Evolutionary conservation across 2,888 invertebrate species (phyloP), one percentile per base, ranked within the genome.

Genomic region (Agrotis exclamationis): DNA sequence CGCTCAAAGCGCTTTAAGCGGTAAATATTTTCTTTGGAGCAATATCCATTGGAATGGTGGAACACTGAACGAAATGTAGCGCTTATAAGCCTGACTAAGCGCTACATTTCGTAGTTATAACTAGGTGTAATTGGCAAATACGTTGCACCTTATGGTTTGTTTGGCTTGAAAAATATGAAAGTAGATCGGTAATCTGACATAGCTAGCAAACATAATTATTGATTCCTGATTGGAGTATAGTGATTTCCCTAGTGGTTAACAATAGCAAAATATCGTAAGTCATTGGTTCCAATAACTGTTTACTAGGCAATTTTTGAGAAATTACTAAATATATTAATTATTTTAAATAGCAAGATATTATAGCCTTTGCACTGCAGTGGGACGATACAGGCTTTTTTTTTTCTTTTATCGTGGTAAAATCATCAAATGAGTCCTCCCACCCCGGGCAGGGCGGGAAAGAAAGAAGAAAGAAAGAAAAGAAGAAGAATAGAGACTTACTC

Each of bases 1-100:
- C 65, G 69, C 70, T 80, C 76, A 65, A 68, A 73, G 67, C 39
- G 76, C 79, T 75, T 82, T 33, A 58, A 45, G 63, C 64, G 33
- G 68, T 75, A 79, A 82, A 82, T 75, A 79, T 82, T 79, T 71
- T 64, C 70, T 69, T 68, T 72, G 24, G 53, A 57, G 48, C 74
- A 76, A 64, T 72, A 83, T 67, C 39, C 67, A 51, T 68, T 63
- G 63, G 53, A 51, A 65, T 65, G 63, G 53, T 48, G n/a, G 60
- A 62, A 73, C 50, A 63, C 50, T 44, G 51, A 54, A 18, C 13
- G 33, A 39, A 70, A 77, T 63, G 39, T 54, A 63, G 47, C 22
- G 62, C 72, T 66, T 64, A n/a, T n/a, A n/a, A 66, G 47, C 60
- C 69, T 59, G 50, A 50, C 18, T 56, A n/a, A n/a, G n/a, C n/a